Percentiles rank a stretch among this genome's conserved stretches.
Evolutionary conservation across 1,140 invertebrate species (phyloP).

Genomic region (Drosophila virilis): DNA sequence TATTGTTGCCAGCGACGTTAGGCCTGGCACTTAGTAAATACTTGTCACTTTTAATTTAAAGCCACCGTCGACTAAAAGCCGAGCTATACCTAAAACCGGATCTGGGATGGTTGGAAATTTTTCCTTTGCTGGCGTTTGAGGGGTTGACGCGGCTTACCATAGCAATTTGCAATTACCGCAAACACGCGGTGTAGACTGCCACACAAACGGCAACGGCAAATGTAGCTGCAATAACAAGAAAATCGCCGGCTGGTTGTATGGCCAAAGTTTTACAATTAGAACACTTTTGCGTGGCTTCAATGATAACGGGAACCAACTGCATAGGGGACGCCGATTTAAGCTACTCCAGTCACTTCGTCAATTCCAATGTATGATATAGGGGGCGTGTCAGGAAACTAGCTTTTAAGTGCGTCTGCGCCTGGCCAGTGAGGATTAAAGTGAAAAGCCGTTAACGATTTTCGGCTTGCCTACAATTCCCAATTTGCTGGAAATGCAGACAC

Average conservation of each 20-base stretch:
- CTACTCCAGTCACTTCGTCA: conserved; percentile 4
- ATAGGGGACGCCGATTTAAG: conserved; percentile 1
- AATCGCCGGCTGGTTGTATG: conserved; percentile 26
- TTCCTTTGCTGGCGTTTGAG: conserved; percentile 1
- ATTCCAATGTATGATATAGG: conserved; percentile 26
- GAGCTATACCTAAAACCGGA: conserved; percentile 17
- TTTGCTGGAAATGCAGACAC: conserved; percentile 35
- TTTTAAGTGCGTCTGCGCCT: conserved; percentile 74
- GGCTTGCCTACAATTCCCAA: conserved; percentile 34
- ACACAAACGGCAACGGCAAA: background rate
- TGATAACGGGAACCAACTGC: conserved; percentile 54
- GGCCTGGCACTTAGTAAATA: conserved; percentile 74
- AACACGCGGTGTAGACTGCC: conserved; percentile 59
- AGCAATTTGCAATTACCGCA: conserved; percentile 80
- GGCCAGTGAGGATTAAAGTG: conserved; percentile 48
- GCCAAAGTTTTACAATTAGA: conserved; percentile 80
- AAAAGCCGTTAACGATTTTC: conserved; percentile 49
- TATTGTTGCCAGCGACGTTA: background rate
- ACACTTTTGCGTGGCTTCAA: conserved; percentile 78
- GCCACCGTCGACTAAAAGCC: conserved; percentile 48
- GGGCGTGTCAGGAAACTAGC: conserved; percentile 75
- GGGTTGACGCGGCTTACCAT: conserved; percentile 65
- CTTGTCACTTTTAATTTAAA: conserved; percentile 84
- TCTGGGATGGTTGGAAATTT: background rate
- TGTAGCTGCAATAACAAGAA: background rate